phyloP scores from a whole-genome alignment of 2,797 vertebrate species.

The Rhabdomys pumilio region DNA sequence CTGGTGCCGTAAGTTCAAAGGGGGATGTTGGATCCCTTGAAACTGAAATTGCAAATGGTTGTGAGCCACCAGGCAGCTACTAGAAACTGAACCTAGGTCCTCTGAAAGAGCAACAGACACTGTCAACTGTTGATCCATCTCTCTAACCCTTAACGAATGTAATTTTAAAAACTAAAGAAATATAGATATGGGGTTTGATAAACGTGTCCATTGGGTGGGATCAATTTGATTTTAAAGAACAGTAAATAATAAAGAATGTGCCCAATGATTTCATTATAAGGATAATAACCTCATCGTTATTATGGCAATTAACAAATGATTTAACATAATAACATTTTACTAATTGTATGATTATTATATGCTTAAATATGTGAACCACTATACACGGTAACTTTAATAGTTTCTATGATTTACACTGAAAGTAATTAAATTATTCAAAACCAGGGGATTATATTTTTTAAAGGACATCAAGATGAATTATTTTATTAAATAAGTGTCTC shows the following conservation, averaged over 20 bases:
- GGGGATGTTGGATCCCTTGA: neutral
- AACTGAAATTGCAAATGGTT: neutral
- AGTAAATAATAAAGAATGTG: neutral
- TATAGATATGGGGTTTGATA: neutral
- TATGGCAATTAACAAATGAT: conserved; percentile 23
- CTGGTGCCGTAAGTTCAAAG: neutral
- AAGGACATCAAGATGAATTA: neutral
- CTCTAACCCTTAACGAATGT: neutral
- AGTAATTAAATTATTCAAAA: conserved; percentile 46
- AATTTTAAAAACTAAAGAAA: neutral
- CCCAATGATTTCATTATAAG: neutral
- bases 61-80: neutral
- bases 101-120: neutral
- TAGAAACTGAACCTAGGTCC: neutral
- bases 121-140: too few relatives aligned
- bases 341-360: neutral
- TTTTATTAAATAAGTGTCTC: neutral
- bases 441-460: neutral
- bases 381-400: conserved; percentile 41
- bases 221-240: neutral
- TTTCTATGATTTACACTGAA: conserved; percentile 4
- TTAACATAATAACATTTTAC: neutral
- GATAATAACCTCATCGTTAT: conserved; percentile 31
- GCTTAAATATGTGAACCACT: neutral
- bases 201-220: neutral